Conservation (phyloP, 2,113 vertebrate genomes). For the Neolamprologus ventralis region DNA sequence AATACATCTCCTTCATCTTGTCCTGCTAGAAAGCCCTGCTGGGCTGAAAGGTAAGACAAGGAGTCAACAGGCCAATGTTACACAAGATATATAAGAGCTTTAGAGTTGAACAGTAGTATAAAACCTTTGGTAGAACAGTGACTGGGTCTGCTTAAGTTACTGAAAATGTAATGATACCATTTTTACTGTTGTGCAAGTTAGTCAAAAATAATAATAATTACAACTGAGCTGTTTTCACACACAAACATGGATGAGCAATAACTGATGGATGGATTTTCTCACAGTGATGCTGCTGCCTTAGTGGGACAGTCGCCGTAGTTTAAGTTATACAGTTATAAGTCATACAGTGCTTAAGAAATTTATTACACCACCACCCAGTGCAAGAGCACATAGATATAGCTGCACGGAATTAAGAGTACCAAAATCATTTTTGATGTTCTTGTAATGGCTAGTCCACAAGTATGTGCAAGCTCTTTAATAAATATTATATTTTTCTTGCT, state of each 20-base stretch:
- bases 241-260: background rate
- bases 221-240: background rate
- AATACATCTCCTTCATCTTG: slow-evolving; percentile 60
- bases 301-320: background rate
- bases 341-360: background rate
- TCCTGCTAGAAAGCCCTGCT: slow-evolving; percentile 66
- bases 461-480: background rate
- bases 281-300: background rate
- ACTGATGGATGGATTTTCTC: background rate
- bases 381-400: background rate
- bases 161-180: background rate
- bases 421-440: background rate
- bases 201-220: background rate
- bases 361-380: background rate
- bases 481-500: background rate
- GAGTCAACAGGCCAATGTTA: background rate
- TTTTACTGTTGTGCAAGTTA: background rate
- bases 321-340: background rate
- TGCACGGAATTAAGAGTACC: background rate
- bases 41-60: slow-evolving; percentile 71
- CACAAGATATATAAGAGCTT: background rate
- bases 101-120: background rate
- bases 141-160: background rate
- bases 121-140: background rate
- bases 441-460: background rate